Conservation (phyloP, 2,797 vertebrate species). For the Urophycis tenuis region DNA sequence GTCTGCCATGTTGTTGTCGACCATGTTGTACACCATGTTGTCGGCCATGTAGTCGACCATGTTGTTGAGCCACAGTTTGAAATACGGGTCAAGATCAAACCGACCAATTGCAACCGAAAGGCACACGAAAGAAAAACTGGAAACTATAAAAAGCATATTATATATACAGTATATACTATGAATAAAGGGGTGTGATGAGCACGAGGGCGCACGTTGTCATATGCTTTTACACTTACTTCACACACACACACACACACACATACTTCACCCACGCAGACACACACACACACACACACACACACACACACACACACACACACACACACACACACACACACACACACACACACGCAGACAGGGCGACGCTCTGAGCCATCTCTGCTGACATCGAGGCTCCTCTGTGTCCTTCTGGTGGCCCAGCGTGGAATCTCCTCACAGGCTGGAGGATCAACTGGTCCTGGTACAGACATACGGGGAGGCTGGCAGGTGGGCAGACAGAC, state of each 20-base stretch:
- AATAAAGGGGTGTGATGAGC: not conserved
- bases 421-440: too few species aligned
- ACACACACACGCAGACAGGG: too few species aligned
- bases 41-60: conserved; percentile 29
- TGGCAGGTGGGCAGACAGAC: too few species aligned
- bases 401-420: too few species aligned
- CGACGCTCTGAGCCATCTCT: too few species aligned
- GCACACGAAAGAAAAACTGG: not conserved
- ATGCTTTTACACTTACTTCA: conserved; percentile 18
- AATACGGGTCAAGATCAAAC: conserved; percentile 20
- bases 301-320: conserved; percentile 1
- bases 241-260: conserved; percentile 12
- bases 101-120: not conserved
- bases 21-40: too few species aligned
- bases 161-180: too few species aligned
- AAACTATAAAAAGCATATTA: conserved; percentile 10
- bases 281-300: not conserved
- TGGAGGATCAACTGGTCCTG: too few species aligned
- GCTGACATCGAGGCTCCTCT: too few species aligned
- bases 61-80: conserved; percentile 10
- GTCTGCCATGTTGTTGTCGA: conserved; percentile 28
- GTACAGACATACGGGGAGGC: too few species aligned
- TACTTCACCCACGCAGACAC: not conserved
- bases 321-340: not conserved
- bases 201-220: not conserved